Evolutionary conservation across 2,888 invertebrate species (phyloP).

Genomic region (Agrochola macilenta): DNA sequence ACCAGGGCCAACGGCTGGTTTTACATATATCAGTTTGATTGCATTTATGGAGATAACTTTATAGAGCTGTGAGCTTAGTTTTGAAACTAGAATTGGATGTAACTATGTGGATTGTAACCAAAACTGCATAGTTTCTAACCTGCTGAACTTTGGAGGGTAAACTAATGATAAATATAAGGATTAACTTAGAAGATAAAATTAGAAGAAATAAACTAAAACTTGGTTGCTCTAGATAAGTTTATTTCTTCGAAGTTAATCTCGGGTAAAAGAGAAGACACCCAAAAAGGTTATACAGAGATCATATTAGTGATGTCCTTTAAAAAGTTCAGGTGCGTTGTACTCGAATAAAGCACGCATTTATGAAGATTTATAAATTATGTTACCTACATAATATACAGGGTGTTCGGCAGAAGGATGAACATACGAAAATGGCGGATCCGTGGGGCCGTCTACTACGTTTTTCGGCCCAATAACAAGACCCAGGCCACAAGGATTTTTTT

Average conservation of each 20-base stretch:
- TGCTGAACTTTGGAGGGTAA: constrained; percentile 3
- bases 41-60: constrained; percentile 18
- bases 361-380: no score
- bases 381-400: no score
- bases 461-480: no score
- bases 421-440: no score
- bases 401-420: no score
- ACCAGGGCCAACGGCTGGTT: background rate
- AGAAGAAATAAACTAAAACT: no score
- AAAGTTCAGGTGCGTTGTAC: background rate
- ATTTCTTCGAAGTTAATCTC: background rate
- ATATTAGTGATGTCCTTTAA: background rate
- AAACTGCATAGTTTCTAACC: constrained; percentile 19
- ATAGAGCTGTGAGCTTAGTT: constrained; percentile 15
- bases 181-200: no score
- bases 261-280: no score
- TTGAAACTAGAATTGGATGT: constrained; percentile 25
- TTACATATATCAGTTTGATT: background rate
- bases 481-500: no score
- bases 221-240: background rate
- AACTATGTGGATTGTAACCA: constrained; percentile 24
- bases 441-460: no score
- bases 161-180: background rate
- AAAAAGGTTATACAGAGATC: background rate
- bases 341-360: no score